Conservation (phyloP, 1,140 invertebrate species). For the Drosophila melanogaster region DNA sequence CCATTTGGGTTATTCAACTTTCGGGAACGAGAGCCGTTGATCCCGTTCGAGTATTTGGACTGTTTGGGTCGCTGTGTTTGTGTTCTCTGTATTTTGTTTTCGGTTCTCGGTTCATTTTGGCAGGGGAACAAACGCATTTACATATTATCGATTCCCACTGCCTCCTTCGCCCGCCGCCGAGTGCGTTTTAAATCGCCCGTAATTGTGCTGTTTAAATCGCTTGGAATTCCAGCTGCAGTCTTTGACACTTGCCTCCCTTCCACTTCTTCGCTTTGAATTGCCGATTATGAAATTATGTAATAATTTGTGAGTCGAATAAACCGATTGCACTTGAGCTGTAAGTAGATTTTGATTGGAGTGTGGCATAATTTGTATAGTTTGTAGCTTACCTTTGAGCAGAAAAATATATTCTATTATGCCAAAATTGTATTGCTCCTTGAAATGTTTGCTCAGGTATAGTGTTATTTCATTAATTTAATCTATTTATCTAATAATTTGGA, state of each 20-base stretch:
- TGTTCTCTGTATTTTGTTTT: constrained; percentile 39
- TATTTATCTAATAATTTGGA: background rate
- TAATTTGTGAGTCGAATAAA: constrained; percentile 41
- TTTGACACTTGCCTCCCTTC: constrained; percentile 35
- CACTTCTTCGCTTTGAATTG: constrained; percentile 10
- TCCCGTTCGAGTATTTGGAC: constrained; percentile 75
- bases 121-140: constrained; percentile 77
- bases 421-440: no score
- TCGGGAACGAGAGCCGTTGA: constrained; percentile 76
- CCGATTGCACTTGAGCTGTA: constrained; percentile 21
- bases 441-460: no score
- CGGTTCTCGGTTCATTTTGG: constrained; percentile 59
- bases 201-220: constrained; percentile 60
- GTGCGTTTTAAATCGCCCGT: constrained; percentile 50
- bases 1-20: constrained; percentile 81
- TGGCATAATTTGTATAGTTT: background rate
- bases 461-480: no score
- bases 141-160: constrained; percentile 55
- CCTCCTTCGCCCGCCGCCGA: background rate
- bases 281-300: constrained; percentile 62
- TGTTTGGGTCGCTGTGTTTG: constrained; percentile 43
- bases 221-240: constrained; percentile 64
- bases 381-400: background rate
- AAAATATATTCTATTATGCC: background rate
- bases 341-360: constrained; percentile 1